Percentiles rank a stretch among this genome's conserved stretches.
Conservation (phyloP, 1,140 invertebrate species). For the Ditylenchus dipsaci region DNA sequence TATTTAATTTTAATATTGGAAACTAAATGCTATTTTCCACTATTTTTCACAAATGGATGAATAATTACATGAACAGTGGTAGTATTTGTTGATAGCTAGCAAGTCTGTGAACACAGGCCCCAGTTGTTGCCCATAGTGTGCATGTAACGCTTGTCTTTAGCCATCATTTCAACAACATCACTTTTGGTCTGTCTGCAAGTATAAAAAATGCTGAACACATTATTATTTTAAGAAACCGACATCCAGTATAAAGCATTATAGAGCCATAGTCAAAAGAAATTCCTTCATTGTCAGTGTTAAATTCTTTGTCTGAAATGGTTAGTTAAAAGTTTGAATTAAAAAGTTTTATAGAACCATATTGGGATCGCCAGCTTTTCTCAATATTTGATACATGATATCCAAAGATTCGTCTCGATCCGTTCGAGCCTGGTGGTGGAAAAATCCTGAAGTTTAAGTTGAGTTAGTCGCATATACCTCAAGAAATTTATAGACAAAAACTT, state of each 20-base stretch:
- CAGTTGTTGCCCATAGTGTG: slow-evolving; percentile 27
- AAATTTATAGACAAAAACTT: too few species aligned
- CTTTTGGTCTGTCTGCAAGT: slow-evolving; percentile 19
- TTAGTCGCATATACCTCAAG: too few species aligned
- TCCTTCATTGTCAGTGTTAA: slow-evolving; percentile 23
- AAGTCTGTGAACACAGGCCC: slow-evolving; percentile 16
- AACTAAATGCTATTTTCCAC: too few species aligned
- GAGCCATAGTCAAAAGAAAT: slow-evolving; percentile 38
- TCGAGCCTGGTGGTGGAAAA: slow-evolving; percentile 36
- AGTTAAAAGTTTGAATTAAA: too few species aligned
- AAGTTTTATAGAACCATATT: not conserved
- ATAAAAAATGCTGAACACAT: not conserved
- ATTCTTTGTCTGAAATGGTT: slow-evolving; percentile 11
- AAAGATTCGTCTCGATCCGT: slow-evolving; percentile 30
- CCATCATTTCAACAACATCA: slow-evolving; percentile 21
- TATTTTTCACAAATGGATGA: too few species aligned
- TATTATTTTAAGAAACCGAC: slow-evolving; percentile 25
- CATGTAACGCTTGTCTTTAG: slow-evolving; percentile 19
- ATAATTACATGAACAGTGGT: slow-evolving; percentile 22
- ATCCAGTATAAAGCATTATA: slow-evolving; percentile 33
- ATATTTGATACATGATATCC: slow-evolving; percentile 25
- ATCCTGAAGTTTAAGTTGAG: slow-evolving; percentile 13
- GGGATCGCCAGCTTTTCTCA: slow-evolving; percentile 12
- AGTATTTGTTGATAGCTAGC: slow-evolving; percentile 29
- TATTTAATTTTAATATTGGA: too few species aligned